Percentiles rank a stretch among this genome's conserved stretches.
Conservation (phyloP, 2,888 invertebrate species). For the Arenicola marina region DNA sequence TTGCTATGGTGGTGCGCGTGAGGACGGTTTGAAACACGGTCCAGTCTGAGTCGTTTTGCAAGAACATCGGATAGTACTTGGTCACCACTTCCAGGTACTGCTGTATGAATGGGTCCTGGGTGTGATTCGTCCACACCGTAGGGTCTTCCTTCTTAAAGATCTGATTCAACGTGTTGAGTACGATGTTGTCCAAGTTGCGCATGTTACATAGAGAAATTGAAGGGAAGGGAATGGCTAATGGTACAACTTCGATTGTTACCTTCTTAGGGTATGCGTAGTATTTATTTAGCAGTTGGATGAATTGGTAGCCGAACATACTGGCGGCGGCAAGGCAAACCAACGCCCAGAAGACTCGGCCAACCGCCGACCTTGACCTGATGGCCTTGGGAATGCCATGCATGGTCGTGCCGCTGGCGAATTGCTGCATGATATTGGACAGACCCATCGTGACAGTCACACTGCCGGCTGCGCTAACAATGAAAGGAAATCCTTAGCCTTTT, state of each 20-base stretch:
- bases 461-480: no score
- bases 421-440: constrained; percentile 9
- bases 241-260: constrained; percentile 31
- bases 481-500: no score
- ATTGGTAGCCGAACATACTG: constrained; percentile 26
- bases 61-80: constrained; percentile 29
- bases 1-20: constrained; percentile 29
- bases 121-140: background rate
- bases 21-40: constrained; percentile 28
- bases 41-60: constrained; percentile 8
- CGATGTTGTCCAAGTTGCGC: constrained; percentile 31
- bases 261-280: constrained; percentile 33
- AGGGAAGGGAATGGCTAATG: constrained; percentile 27
- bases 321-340: constrained; percentile 25
- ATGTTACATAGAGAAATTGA: constrained; percentile 35
- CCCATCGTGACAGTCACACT: constrained; percentile 3
- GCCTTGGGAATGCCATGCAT: constrained; percentile 34
- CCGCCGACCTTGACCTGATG: constrained; percentile 20
- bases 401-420: constrained; percentile 27
- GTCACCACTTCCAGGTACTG: constrained; percentile 25
- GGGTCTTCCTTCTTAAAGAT: constrained; percentile 23
- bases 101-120: constrained; percentile 25
- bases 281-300: constrained; percentile 26
- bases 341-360: constrained; percentile 27
- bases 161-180: constrained; percentile 27